Evolutionary conservation across 2,888 invertebrate species (phyloP).

Genomic region (Apotomis betuletana): DNA sequence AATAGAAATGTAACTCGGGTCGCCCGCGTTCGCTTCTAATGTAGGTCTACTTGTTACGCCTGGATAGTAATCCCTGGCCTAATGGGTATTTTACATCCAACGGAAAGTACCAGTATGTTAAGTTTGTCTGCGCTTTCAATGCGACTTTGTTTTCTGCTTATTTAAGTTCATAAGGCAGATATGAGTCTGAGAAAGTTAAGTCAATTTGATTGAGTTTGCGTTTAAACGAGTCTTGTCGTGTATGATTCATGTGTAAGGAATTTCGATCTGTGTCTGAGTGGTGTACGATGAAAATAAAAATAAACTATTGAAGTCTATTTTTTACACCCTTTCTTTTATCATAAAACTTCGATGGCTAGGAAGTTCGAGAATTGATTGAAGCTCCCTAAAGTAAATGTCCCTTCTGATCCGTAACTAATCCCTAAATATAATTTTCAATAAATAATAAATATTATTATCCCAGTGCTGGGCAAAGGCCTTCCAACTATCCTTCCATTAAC

Average conservation of each 20-base stretch:
- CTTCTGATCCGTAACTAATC: too few relatives aligned
- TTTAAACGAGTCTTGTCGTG: constrained; percentile 20
- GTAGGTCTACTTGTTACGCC: constrained; percentile 18
- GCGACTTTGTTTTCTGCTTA: neutral
- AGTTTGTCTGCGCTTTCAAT: neutral
- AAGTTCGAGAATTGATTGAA: too few relatives aligned
- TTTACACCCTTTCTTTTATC: too few relatives aligned
- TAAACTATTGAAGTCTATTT: neutral
- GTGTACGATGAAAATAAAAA: neutral
- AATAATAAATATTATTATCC: too few relatives aligned
- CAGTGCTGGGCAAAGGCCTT: too few relatives aligned
- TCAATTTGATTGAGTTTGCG: constrained; percentile 11
- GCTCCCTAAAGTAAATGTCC: too few relatives aligned
- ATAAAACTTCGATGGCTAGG: too few relatives aligned
- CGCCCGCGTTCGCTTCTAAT: constrained; percentile 6
- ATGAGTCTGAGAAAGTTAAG: constrained; percentile 21
- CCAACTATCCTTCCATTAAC: too few relatives aligned
- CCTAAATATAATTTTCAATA: too few relatives aligned
- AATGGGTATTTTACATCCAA: neutral
- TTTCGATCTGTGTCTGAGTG: constrained; percentile 9
- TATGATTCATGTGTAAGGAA: constrained; percentile 21
- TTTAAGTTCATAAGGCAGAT: neutral
- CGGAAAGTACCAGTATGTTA: constrained; percentile 1
- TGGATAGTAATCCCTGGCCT: constrained; percentile 10
- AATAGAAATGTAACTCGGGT: constrained; percentile 7